A percentile compares a stretch with the other conserved stretches of the same genome.
Conservation (phyloP, 2,113 vertebrate species). For the Calyptomena viridis region DNA sequence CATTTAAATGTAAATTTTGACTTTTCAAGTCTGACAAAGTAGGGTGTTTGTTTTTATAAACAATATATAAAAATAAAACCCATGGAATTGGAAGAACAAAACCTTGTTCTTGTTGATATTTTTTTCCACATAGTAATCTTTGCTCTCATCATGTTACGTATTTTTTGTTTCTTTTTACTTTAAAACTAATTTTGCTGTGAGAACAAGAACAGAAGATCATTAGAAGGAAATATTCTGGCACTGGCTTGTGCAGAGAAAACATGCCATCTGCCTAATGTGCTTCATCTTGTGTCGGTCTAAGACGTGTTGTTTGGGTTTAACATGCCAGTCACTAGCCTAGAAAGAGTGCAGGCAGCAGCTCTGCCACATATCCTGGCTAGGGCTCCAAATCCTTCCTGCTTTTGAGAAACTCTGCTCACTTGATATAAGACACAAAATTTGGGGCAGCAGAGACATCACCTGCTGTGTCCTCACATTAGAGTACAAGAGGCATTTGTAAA, state of each 20-base stretch:
- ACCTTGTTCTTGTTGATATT: background rate
- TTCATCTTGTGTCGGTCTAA: slow-evolving; percentile 48
- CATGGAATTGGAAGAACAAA: slow-evolving; percentile 13
- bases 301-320: slow-evolving; percentile 42
- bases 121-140: slow-evolving; percentile 18
- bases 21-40: slow-evolving; percentile 59
- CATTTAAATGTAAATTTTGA: slow-evolving; percentile 71
- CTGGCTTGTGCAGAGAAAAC: slow-evolving; percentile 31
- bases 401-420: background rate
- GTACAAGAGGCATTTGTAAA: background rate
- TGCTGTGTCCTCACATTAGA: fast-evolving
- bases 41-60: slow-evolving; percentile 53
- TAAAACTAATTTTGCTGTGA: slow-evolving; percentile 48
- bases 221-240: background rate
- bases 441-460: background rate
- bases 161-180: slow-evolving; percentile 26
- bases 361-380: background rate
- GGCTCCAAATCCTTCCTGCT: background rate
- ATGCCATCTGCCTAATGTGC: slow-evolving; percentile 57
- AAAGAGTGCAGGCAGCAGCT: slow-evolving; percentile 1
- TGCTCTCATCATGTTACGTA: background rate
- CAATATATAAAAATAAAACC: slow-evolving; percentile 22
- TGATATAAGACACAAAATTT: background rate
- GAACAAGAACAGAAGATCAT: slow-evolving; percentile 33
- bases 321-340: slow-evolving; percentile 21